These are phyloP conservation scores for Oryzias curvinotus DNA, from an alignment of 2,113 vertebrate species.

Conservation along the genomic window DNA sequence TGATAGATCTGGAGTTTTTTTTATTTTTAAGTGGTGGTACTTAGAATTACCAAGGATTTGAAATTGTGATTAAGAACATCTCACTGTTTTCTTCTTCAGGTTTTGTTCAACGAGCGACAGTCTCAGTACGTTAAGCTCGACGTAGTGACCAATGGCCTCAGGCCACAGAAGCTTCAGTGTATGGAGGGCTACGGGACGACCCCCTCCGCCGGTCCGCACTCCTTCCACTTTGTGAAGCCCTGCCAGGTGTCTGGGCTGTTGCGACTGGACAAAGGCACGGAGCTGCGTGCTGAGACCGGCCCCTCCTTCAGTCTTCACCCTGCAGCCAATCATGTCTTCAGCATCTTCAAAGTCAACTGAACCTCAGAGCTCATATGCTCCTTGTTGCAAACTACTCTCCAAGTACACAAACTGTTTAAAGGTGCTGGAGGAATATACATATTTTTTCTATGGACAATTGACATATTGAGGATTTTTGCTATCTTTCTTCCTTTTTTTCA, in stretches of 20 bases:
- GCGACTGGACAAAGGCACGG: constrained; percentile 75
- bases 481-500: constrained; percentile 18
- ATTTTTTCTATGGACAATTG: constrained; percentile 19
- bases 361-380: background rate
- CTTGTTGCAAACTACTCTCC: constrained; percentile 4
- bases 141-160: constrained; percentile 74
- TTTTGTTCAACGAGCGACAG: constrained; percentile 87
- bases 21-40: too few relatives aligned
- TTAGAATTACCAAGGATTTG: too few relatives aligned
- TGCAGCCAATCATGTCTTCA: constrained; percentile 84
- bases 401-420: constrained; percentile 16
- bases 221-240: constrained; percentile 83
- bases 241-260: constrained; percentile 89
- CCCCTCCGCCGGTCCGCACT: constrained; percentile 76
- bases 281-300: constrained; percentile 82
- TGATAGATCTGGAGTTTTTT: too few relatives aligned
- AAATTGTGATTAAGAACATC: background rate
- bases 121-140: constrained; percentile 90
- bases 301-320: constrained; percentile 80
- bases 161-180: constrained; percentile 83
- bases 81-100: constrained; percentile 66
- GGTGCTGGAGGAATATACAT: background rate
- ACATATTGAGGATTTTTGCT: constrained; percentile 8
- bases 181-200: constrained; percentile 88
- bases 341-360: constrained; percentile 91